Conservation (phyloP, 2,113 vertebrate genomes). For the Indicator indicator region DNA sequence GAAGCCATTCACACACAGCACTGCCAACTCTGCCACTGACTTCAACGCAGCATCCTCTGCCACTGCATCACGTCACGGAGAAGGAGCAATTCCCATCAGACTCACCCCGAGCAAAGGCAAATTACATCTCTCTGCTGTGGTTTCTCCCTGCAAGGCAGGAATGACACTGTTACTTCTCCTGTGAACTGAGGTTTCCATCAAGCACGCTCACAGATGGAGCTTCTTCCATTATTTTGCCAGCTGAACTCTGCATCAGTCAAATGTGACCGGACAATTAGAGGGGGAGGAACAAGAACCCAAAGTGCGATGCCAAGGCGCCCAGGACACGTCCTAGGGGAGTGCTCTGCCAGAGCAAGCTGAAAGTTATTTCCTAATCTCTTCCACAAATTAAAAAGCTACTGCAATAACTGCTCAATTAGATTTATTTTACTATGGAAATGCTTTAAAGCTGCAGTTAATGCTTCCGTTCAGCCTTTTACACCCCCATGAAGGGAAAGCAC, state of each 20-base stretch:
- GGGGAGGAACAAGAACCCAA: constrained; percentile 41
- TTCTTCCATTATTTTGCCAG: constrained; percentile 17
- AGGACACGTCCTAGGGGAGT: constrained; percentile 37
- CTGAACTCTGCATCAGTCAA: constrained; percentile 46
- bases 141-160: constrained; percentile 21
- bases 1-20: background rate
- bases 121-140: constrained; percentile 1
- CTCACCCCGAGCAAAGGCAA: background rate
- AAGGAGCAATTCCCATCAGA: background rate
- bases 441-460: constrained; percentile 58
- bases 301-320: constrained; percentile 24
- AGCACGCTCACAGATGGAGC: background rate
- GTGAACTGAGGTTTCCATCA: background rate
- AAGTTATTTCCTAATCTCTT: constrained; percentile 73
- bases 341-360: constrained; percentile 62
- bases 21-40: background rate
- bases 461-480: constrained; percentile 58
- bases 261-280: constrained; percentile 40
- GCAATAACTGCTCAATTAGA: constrained; percentile 72
- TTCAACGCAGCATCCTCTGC: background rate
- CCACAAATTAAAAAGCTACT: constrained; percentile 72
- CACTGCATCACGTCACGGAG: background rate
- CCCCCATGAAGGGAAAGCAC: background rate
- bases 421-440: constrained; percentile 71
- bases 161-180: background rate